Evolutionary conservation across 2,113 vertebrate species (phyloP), one percentile per base, ranked within the genome.

Genomic region (Melanerpes formicivorus): DNA sequence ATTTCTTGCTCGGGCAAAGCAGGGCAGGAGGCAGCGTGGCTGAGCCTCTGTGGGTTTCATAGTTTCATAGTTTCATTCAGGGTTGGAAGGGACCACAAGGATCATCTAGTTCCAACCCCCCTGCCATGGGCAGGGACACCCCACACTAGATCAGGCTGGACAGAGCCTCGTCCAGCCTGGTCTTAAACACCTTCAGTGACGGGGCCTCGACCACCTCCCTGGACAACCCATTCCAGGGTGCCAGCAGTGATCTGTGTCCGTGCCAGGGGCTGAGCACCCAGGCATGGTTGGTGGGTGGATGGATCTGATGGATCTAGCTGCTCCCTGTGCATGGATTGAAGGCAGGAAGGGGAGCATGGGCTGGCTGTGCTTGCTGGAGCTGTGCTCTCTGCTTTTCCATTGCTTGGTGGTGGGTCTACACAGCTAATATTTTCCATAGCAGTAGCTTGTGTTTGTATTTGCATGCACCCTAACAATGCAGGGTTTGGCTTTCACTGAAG

Each of bases 391-490:
- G n/a, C 46, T 70, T 52, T 42, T 29, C 46, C n/a, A 0, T 16
- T 19, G 23, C 63, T 44, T n/a, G 18, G 8, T 74, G 66, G 46
- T 78, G 66, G 52, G 17, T 74, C 64, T 72, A 0, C 1, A 1
- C 2, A 26, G 44, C 25, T n/a, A 3, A 30, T 25, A n/a, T 32
- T 75, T 78, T 78, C 73, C 56, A 18, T 55, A 9, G 25, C 5
- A 10, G 14, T 29, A 15, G 12, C 21, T 54, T 55, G 19, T 6
- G 19, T 55, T 88, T 80, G 0, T 5, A 5, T 82, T 85, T 82
- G 2, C 48, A 22, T 37, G 70, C 30, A 25, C 54, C 21, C 37
- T 52, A 3, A 9, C 55, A 2, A n/a, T 1, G 3, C 1, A 8
- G 18, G 18, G 5, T 29, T 50, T 22, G 65, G 42, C 67, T 59